Conservation (phyloP, 2,113 vertebrate species). For the Furnarius figulus region DNA sequence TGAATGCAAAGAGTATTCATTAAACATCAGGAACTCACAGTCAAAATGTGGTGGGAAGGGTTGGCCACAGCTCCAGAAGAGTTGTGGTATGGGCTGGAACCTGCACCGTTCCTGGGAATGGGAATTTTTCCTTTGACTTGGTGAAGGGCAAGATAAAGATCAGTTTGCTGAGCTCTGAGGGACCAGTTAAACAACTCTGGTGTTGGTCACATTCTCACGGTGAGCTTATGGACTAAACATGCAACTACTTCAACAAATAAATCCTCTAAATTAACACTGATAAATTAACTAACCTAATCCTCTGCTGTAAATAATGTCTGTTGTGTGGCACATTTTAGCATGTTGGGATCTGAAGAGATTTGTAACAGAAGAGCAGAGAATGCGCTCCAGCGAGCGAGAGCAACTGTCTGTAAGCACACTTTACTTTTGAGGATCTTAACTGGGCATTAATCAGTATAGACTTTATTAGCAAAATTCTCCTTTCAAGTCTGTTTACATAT, state of each 20-base stretch:
- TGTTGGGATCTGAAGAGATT: neutral
- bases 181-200: constrained; percentile 45
- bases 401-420: neutral
- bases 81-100: neutral
- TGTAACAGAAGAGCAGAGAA: neutral
- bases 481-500: neutral
- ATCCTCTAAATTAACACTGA: neutral
- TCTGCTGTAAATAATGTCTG: neutral
- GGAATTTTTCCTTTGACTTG: constrained; percentile 42
- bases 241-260: neutral
- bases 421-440: neutral
- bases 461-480: neutral
- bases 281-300: neutral
- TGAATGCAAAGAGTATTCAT: neutral
- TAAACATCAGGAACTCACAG: neutral
- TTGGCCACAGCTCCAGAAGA: neutral
- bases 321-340: neutral
- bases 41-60: neutral
- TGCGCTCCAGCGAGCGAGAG: neutral
- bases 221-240: neutral
- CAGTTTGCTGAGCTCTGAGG: neutral
- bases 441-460: neutral
- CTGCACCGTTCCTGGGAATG: neutral
- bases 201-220: constrained; percentile 3
- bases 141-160: constrained; percentile 21